Evolutionary conservation across 2,888 invertebrate genomes (phyloP).

Genomic region (Agrotis exclamationis): DNA sequence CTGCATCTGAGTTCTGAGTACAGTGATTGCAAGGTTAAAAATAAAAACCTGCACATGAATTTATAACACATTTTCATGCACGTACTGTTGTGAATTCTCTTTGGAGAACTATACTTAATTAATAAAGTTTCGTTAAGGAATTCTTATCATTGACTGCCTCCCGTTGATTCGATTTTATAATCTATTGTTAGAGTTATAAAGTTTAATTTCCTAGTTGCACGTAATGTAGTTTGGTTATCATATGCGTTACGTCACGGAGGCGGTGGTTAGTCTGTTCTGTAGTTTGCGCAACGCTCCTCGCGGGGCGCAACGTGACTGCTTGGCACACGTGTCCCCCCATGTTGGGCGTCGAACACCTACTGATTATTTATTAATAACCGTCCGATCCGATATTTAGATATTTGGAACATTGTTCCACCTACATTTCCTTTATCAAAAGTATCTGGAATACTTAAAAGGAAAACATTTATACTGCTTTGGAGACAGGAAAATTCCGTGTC

Average conservation of each 20-base stretch:
- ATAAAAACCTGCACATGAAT: conserved; percentile 26
- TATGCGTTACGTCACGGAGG: conserved; percentile 51
- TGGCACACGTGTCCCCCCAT: conserved; percentile 53
- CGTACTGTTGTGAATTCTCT: conserved; percentile 28
- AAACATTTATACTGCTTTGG: conserved; percentile 10
- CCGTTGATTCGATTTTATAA: conserved; percentile 20
- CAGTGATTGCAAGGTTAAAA: conserved; percentile 30
- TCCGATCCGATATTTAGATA: conserved; percentile 21
- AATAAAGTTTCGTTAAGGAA: conserved; percentile 8
- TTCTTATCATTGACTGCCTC: conserved; percentile 24
- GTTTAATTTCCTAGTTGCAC: conserved; percentile 26
- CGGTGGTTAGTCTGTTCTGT: conserved; percentile 49
- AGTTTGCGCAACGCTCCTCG: conserved; percentile 60
- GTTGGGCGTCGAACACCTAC: conserved; percentile 38
- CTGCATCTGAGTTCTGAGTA: conserved; percentile 15
- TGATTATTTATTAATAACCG: conserved; percentile 45
- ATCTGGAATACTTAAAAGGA: conserved; percentile 3
- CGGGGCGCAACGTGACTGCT: conserved; percentile 62
- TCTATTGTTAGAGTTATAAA: conserved; percentile 28
- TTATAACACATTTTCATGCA: conserved; percentile 29
- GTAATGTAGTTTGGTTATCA: conserved; percentile 43
- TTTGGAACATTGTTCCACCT: conserved; percentile 10
- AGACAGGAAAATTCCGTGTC: conserved; percentile 29
- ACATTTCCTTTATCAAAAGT: conserved; percentile 25
- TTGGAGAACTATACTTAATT: conserved; percentile 3